phyloP scores from a whole-genome alignment of 2,888 invertebrate genomes.

The Ctenicera cuprea region DNA sequence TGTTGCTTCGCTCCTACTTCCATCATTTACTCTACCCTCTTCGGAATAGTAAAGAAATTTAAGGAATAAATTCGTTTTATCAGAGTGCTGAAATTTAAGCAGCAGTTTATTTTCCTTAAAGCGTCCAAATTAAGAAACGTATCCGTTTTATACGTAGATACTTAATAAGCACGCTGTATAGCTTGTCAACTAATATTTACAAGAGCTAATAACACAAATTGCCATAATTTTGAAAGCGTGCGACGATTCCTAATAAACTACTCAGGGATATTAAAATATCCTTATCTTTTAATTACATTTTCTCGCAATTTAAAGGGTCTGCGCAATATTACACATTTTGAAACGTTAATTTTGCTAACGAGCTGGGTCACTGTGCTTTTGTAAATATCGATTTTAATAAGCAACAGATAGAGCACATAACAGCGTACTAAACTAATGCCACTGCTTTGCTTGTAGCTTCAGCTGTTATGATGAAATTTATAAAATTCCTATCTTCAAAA shows the following conservation, averaged over 20 bases:
- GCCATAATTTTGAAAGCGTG: not conserved
- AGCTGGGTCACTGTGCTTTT: not conserved
- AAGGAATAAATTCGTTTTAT: slow-evolving; percentile 22
- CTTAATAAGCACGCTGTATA: not conserved
- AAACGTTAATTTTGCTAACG: slow-evolving; percentile 2
- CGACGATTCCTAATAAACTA: slow-evolving; percentile 1
- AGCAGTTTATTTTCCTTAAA: not conserved
- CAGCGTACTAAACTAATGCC: not conserved
- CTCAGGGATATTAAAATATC: not conserved
- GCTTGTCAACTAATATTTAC: slow-evolving; percentile 12
- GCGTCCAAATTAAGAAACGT: slow-evolving; percentile 22
- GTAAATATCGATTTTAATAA: slow-evolving; percentile 8
- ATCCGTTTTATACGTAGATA: slow-evolving; percentile 5
- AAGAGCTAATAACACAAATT: not conserved
- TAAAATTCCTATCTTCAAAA: too few relatives aligned
- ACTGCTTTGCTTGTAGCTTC: not conserved
- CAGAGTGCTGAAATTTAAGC: slow-evolving; percentile 11
- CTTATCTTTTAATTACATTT: slow-evolving; percentile 24
- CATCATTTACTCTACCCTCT: slow-evolving; percentile 19
- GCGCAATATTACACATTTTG: not conserved
- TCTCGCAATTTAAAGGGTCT: not conserved
- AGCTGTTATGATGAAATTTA: too few relatives aligned
- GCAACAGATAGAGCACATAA: slow-evolving; percentile 3
- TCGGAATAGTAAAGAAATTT: slow-evolving; percentile 8
- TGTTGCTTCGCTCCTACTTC: slow-evolving; percentile 29